phyloP scores from a whole-genome alignment of 2,888 invertebrate genomes.

The Trichogramma dendrolimi region DNA sequence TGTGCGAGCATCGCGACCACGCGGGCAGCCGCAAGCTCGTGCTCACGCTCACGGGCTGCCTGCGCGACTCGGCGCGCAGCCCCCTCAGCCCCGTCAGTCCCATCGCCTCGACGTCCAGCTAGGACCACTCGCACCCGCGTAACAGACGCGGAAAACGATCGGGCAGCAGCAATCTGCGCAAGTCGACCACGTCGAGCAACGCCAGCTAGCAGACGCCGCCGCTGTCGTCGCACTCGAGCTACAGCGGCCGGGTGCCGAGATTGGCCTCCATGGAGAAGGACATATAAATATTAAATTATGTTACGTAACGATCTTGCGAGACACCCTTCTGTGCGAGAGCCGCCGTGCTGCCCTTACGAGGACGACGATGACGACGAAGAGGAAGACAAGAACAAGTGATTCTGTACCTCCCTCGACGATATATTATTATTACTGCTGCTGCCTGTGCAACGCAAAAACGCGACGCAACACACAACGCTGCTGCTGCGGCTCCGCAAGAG shows the following conservation, averaged over 20 bases:
- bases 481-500: too few species aligned
- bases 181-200: slow-evolving; percentile 47
- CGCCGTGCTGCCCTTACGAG: neutral
- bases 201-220: slow-evolving; percentile 47
- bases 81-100: slow-evolving; percentile 81
- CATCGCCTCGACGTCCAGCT: slow-evolving; percentile 89
- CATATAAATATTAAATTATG: neutral
- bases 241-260: slow-evolving; percentile 45
- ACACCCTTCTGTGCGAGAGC: neutral
- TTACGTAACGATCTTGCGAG: too few species aligned
- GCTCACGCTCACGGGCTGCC: slow-evolving; percentile 86
- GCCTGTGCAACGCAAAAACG: too few species aligned
- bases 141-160: slow-evolving; percentile 46
- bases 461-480: too few species aligned
- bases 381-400: neutral
- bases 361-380: neutral
- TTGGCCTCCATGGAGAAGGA: slow-evolving; percentile 36
- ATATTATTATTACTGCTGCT: too few species aligned
- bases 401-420: too few species aligned
- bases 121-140: slow-evolving; percentile 66
- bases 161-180: slow-evolving; percentile 40
- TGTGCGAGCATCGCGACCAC: slow-evolving; percentile 95
- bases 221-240: slow-evolving; percentile 34
- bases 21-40: slow-evolving; percentile 87
- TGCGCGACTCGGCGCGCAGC: slow-evolving; percentile 80